These are phyloP conservation scores for Hyperoplus immaculatus DNA, from an alignment of 2,797 vertebrate genomes.

Conservation along the genomic window DNA sequence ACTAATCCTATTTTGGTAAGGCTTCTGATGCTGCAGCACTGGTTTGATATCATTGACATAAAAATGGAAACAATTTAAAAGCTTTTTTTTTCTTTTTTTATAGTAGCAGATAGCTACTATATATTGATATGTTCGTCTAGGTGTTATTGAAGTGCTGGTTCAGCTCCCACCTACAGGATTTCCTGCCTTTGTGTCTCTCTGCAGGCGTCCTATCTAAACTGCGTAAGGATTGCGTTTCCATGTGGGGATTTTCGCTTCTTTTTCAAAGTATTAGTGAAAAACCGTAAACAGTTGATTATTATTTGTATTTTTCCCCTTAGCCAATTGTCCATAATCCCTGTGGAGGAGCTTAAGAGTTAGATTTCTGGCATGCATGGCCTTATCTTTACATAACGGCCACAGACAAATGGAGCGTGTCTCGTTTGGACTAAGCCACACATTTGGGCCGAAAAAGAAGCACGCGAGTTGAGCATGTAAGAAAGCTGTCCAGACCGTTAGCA, in stretches of 20 bases:
- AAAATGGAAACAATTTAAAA: constrained; percentile 40
- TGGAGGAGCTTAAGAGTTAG: constrained; percentile 73
- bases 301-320: constrained; percentile 67
- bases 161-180: constrained; percentile 59
- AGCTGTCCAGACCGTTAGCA: constrained; percentile 45
- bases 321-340: constrained; percentile 79
- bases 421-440: constrained; percentile 51
- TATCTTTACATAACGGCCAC: constrained; percentile 69
- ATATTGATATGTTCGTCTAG: constrained; percentile 49
- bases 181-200: constrained; percentile 41
- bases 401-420: constrained; percentile 56
- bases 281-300: constrained; percentile 75
- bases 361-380: constrained; percentile 64
- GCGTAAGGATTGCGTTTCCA: constrained; percentile 59
- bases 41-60: constrained; percentile 34
- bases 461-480: constrained; percentile 43
- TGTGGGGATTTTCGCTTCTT: constrained; percentile 56
- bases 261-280: constrained; percentile 67
- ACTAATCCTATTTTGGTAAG: constrained; percentile 27
- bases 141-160: constrained; percentile 45
- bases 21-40: constrained; percentile 9
- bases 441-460: constrained; percentile 51
- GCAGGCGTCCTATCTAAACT: constrained; percentile 54
- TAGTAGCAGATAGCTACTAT: constrained; percentile 21
- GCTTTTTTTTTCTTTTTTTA: constrained; percentile 34